Percentiles rank a stretch among this genome's conserved stretches.
phyloP scores from a whole-genome alignment of 1,140 invertebrate genomes.

The Maconellicoccus hirsutus region DNA sequence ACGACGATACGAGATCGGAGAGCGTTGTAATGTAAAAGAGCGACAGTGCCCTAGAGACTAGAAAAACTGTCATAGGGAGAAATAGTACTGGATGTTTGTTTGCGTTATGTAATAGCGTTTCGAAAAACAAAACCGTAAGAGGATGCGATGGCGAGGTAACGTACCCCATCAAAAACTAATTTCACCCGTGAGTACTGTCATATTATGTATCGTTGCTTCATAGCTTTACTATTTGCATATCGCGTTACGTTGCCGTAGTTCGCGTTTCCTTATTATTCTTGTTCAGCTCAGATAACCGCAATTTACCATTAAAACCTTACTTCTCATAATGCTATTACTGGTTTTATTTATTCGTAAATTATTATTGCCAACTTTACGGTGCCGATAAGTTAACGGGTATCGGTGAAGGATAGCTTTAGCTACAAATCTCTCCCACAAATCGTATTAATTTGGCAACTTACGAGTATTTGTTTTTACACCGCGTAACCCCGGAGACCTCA shows the following conservation, averaged over 20 bases:
- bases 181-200: conserved; percentile 2
- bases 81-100: background rate
- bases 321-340: no score
- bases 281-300: conserved; percentile 6
- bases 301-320: no score
- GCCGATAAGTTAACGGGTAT: no score
- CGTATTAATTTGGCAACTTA: no score
- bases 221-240: conserved; percentile 4
- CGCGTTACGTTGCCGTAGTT: background rate
- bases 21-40: background rate
- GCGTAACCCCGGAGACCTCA: no score
- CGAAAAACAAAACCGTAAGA: background rate
- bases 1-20: no score
- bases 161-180: conserved; percentile 3
- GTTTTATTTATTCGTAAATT: no score
- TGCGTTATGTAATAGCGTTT: background rate
- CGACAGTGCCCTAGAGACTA: background rate
- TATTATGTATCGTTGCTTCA: background rate
- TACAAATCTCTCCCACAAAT: no score
- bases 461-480: no score
- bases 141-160: background rate
- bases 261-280: background rate
- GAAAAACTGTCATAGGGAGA: conserved; percentile 3
- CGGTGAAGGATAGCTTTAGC: no score
- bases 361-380: no score